Percentiles rank a stretch among this genome's conserved stretches.
Evolutionary conservation across 2,797 vertebrate genomes (phyloP).

Genomic region (Anomalospiza imberbis): DNA sequence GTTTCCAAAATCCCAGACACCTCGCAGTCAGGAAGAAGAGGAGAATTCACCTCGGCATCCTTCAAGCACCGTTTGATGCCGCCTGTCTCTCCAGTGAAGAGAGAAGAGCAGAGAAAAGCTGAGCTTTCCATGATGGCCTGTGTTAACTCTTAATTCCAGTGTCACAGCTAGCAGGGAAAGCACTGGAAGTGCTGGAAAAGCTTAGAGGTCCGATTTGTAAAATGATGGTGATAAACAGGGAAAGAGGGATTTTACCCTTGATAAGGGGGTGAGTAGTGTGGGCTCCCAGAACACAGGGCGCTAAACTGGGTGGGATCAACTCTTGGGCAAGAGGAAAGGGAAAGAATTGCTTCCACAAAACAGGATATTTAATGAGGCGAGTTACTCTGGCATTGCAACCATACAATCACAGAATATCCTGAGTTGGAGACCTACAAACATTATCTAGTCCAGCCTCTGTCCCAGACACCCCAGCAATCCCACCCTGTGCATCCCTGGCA

Average conservation of each 20-base stretch:
- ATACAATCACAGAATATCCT: not conserved
- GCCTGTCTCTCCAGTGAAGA: fast-evolving
- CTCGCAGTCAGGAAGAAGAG: not conserved
- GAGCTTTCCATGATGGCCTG: fast-evolving
- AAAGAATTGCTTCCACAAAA: not conserved
- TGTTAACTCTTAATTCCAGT: not conserved
- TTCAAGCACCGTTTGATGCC: fast-evolving
- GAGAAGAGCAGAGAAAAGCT: not conserved
- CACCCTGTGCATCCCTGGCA: not conserved
- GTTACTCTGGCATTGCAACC: not conserved
- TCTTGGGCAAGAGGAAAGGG: not conserved
- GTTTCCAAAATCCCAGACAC: not conserved
- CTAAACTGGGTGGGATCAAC: not conserved
- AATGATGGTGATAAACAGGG: not conserved
- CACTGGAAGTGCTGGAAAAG: not conserved
- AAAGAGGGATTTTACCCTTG: not conserved
- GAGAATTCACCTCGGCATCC: not conserved
- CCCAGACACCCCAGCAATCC: not conserved
- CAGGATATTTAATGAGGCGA: not conserved
- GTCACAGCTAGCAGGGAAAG: not conserved
- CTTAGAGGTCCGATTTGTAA: not conserved
- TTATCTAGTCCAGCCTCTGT: not conserved
- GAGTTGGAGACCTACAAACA: not conserved
- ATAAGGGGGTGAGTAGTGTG: not conserved
- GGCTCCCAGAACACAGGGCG: fast-evolving